A percentile compares a stretch with the other conserved stretches of the same genome.
These are phyloP conservation scores for Poecilia picta DNA, from an alignment of 2,797 vertebrate genomes.

Conservation along the genomic window DNA sequence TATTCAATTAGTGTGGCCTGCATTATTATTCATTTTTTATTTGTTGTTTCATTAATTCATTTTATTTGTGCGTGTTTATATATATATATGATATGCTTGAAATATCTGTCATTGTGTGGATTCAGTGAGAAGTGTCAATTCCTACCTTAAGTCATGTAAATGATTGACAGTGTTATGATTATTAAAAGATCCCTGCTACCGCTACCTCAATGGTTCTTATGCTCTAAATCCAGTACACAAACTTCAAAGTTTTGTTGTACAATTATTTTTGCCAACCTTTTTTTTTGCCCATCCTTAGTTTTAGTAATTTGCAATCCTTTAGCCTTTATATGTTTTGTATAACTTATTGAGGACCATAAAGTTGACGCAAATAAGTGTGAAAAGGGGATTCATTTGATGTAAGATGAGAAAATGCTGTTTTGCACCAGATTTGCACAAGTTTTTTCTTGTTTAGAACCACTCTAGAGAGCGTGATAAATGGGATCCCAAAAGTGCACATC, in stretches of 20 bases:
- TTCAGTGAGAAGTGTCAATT: not conserved
- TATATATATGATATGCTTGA: not conserved
- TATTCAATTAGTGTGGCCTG: not conserved
- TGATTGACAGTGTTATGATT: no score
- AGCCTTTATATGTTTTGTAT: not conserved
- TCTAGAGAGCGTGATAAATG: not conserved
- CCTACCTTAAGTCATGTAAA: not conserved
- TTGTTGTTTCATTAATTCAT: not conserved
- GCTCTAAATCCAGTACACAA: not conserved
- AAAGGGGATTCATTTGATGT: not conserved
- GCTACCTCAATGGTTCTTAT: not conserved
- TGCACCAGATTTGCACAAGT: not conserved
- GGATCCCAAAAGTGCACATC: slow-evolving; percentile 9
- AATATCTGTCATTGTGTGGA: not conserved
- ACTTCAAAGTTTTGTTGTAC: not conserved
- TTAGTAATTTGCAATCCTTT: not conserved
- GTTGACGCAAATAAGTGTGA: not conserved
- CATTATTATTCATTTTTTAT: not conserved
- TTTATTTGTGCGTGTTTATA: not conserved
- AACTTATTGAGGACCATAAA: not conserved
- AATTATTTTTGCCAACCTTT: not conserved
- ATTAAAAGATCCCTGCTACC: not conserved
- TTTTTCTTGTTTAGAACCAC: not conserved
- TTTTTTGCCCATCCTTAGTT: not conserved
- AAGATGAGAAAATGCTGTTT: not conserved